Conservation (phyloP, 2,797 vertebrate genomes). For the Phylloscopus collybita region DNA sequence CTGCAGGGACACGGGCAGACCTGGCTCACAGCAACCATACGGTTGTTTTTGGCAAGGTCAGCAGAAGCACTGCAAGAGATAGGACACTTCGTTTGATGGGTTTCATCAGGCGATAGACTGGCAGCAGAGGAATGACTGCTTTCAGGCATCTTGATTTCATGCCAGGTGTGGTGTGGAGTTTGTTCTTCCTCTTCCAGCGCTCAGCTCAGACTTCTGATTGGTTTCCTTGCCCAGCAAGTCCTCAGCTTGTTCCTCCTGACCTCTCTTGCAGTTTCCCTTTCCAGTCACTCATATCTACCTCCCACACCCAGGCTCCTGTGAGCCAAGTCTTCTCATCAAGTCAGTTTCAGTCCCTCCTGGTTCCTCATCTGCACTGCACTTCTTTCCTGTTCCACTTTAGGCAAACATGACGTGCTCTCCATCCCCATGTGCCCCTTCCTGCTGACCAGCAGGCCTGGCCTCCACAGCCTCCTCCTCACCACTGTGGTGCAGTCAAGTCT, state of each 20-base stretch:
- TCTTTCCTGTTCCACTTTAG: neutral
- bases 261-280: slow-evolving; percentile 35
- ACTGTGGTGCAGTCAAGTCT: neutral
- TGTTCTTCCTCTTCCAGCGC: slow-evolving; percentile 5
- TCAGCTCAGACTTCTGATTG: neutral
- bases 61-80: neutral
- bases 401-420: neutral
- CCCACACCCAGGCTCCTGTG: slow-evolving; percentile 3
- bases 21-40: neutral
- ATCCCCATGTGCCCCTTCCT: neutral
- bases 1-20: neutral
- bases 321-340: neutral
- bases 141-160: neutral
- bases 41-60: neutral
- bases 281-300: slow-evolving; percentile 17
- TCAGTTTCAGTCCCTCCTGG: slow-evolving; percentile 19
- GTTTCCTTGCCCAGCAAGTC: neutral
- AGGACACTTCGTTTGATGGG: neutral
- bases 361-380: neutral
- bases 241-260: slow-evolving; percentile 24
- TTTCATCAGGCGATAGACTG: neutral
- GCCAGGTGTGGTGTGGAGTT: neutral
- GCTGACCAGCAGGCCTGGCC: neutral
- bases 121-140: neutral
- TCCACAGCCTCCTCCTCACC: neutral